Evolutionary conservation across 1,140 invertebrate genomes (phyloP).

Genomic region (Drosophila sproati): DNA sequence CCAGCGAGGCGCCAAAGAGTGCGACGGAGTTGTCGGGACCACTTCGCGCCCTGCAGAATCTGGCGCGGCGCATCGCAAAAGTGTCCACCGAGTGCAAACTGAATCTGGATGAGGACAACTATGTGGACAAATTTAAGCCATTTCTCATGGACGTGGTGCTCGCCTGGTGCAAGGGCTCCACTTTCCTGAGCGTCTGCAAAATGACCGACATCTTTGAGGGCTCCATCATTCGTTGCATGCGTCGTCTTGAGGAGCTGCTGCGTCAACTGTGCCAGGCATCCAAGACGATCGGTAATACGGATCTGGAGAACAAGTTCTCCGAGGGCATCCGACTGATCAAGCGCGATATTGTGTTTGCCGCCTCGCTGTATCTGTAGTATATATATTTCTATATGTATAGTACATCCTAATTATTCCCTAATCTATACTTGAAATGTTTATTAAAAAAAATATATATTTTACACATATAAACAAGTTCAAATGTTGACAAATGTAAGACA

Average conservation of each 20-base stretch:
- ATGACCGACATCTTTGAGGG: constrained; percentile 99
- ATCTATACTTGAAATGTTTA: neutral
- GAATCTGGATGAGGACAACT: constrained; percentile 94
- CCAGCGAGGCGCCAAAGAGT: constrained; percentile 91
- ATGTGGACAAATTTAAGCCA: constrained; percentile 97
- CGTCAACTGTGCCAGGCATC: constrained; percentile 98
- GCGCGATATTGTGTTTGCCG: constrained; percentile 99
- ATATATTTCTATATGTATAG: too few species aligned
- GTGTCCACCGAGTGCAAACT: constrained; percentile 96
- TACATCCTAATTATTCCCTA: neutral
- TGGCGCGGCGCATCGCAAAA: constrained; percentile 95
- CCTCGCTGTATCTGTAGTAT: constrained; percentile 96
- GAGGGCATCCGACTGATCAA: constrained; percentile 97
- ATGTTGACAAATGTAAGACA: neutral
- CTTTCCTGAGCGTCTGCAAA: constrained; percentile 96
- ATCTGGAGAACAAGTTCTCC: constrained; percentile 98
- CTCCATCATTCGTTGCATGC: constrained; percentile 98
- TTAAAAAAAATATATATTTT: neutral
- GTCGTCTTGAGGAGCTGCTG: constrained; percentile 97
- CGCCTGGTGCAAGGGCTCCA: constrained; percentile 97
- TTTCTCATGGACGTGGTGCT: constrained; percentile 99
- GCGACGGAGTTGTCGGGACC: constrained; percentile 92
- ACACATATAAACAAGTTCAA: neutral
- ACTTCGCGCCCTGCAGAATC: constrained; percentile 88
- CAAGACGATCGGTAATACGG: constrained; percentile 98